These are phyloP conservation scores for Seira musarum DNA, from an alignment of 2,888 invertebrate species.

Conservation along the genomic window DNA sequence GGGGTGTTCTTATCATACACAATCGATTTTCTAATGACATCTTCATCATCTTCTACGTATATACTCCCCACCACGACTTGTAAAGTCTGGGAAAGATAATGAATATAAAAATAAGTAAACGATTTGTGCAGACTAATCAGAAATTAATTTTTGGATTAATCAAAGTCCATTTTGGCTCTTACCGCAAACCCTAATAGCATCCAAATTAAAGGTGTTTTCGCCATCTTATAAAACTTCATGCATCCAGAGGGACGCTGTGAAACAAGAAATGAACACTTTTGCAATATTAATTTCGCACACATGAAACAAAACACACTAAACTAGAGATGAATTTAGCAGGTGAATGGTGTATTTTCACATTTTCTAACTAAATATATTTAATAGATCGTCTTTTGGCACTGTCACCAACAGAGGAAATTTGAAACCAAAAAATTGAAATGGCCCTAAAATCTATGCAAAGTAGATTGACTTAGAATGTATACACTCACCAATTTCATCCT, in stretches of 20 bases:
- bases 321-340: too few species aligned
- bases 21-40: slow-evolving; percentile 84
- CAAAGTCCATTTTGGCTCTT: slow-evolving; percentile 22
- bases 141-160: not conserved
- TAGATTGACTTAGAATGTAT: too few species aligned
- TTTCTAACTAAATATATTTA: too few species aligned
- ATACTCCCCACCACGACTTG: slow-evolving; percentile 36
- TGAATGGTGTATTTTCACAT: too few species aligned
- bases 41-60: slow-evolving; percentile 71
- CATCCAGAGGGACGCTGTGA: not conserved
- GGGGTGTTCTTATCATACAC: slow-evolving; percentile 86
- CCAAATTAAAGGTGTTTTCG: slow-evolving; percentile 27
- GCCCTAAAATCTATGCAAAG: too few species aligned
- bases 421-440: too few species aligned
- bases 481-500: too few species aligned
- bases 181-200: slow-evolving; percentile 47
- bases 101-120: not conserved
- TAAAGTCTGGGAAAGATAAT: slow-evolving; percentile 42
- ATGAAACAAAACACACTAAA: too few species aligned
- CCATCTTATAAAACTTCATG: slow-evolving; percentile 29
- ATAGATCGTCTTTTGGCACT: too few species aligned
- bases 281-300: too few species aligned
- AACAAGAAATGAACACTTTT: not conserved
- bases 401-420: too few species aligned
- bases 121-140: not conserved